These are phyloP conservation scores for Palloptera scutellata DNA, from an alignment of 2,888 invertebrate genomes.

Conservation along the genomic window DNA sequence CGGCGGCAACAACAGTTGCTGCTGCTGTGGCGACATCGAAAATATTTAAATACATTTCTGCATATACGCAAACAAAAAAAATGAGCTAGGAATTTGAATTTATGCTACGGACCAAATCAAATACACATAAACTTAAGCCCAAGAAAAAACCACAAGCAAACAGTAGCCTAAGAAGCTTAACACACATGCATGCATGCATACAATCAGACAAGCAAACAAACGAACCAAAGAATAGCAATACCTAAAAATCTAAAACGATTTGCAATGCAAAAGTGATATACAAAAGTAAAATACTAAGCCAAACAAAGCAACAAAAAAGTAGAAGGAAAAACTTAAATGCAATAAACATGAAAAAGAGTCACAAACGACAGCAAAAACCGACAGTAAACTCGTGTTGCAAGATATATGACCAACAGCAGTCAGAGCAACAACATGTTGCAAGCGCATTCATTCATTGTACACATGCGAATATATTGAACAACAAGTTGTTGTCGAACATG, in stretches of 20 bases:
- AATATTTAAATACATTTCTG: too few species aligned
- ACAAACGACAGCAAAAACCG: slow-evolving; percentile 21
- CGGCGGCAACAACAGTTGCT: too few species aligned
- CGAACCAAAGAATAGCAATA: too few species aligned
- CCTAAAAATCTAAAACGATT: slow-evolving; percentile 5
- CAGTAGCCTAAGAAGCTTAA: too few species aligned
- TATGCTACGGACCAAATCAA: too few species aligned
- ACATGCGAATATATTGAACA: slow-evolving; percentile 8
- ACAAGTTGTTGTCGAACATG: slow-evolving; percentile 13
- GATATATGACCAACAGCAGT: slow-evolving; percentile 22
- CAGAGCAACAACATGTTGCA: slow-evolving; percentile 3
- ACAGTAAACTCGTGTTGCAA: slow-evolving; percentile 34
- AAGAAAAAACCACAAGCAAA: too few species aligned
- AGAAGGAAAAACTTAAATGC: not conserved
- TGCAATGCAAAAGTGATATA: slow-evolving; percentile 14
- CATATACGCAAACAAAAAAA: too few species aligned
- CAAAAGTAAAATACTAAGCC: not conserved
- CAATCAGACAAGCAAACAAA: too few species aligned
- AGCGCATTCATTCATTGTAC: not conserved
- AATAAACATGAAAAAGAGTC: slow-evolving; percentile 4
- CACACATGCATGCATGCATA: too few species aligned
- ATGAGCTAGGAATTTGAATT: too few species aligned
- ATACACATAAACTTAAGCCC: too few species aligned
- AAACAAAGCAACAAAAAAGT: not conserved
- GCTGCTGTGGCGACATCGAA: too few species aligned